These are phyloP conservation scores for Xylophagus ater DNA, from an alignment of 2,888 invertebrate genomes.

Conservation along the genomic window DNA sequence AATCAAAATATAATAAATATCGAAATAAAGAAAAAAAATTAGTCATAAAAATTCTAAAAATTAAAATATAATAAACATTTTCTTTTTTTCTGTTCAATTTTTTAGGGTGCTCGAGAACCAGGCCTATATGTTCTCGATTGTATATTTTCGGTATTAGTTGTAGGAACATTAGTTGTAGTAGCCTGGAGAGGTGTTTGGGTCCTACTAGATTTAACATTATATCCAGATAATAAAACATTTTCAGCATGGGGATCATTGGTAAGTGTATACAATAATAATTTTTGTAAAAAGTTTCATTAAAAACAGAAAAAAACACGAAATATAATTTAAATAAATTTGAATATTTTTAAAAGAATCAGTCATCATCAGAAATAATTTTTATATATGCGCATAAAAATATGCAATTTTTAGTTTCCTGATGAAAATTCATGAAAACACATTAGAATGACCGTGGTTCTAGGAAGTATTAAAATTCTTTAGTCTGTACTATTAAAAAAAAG, in stretches of 20 bases:
- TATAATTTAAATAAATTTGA: neutral
- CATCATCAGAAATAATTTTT: too few relatives aligned
- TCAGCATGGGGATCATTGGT: slow-evolving; percentile 74
- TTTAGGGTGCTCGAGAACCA: slow-evolving; percentile 57
- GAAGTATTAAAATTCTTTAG: too few relatives aligned
- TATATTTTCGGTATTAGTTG: slow-evolving; percentile 71
- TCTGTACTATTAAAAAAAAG: too few relatives aligned
- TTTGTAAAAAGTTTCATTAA: neutral
- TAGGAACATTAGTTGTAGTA: slow-evolving; percentile 75
- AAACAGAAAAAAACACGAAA: neutral
- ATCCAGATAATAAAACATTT: slow-evolving; percentile 52
- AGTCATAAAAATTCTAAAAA: too few relatives aligned
- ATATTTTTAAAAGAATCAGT: neutral
- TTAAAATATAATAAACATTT: neutral
- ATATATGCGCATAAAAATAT: too few relatives aligned
- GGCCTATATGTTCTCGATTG: slow-evolving; percentile 71
- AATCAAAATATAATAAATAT: too few relatives aligned
- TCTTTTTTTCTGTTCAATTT: slow-evolving; percentile 11
- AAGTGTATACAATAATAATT: slow-evolving; percentile 36
- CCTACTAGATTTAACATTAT: slow-evolving; percentile 68
- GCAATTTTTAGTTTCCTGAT: too few relatives aligned
- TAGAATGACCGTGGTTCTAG: too few relatives aligned
- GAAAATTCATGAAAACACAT: too few relatives aligned
- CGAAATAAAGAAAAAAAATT: too few relatives aligned
- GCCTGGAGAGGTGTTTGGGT: slow-evolving; percentile 85